These are phyloP conservation scores for Passerculus sandwichensis DNA, from an alignment of 2,797 vertebrate species.

Conservation along the genomic window DNA sequence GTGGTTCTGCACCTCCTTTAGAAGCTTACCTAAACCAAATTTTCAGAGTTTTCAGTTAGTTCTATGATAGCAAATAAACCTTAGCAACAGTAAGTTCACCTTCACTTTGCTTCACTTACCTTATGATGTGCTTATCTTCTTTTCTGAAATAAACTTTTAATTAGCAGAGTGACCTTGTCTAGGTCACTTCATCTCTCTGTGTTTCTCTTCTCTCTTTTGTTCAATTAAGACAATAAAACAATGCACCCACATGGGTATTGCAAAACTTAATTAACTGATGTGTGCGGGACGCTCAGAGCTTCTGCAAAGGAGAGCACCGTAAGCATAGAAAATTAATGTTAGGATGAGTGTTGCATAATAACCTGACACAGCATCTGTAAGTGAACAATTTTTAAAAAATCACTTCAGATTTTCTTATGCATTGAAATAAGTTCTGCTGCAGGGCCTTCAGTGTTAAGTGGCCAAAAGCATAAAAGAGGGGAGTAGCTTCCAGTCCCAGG, in stretches of 20 bases:
- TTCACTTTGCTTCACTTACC: background rate
- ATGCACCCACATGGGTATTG: background rate
- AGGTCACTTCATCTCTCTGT: background rate
- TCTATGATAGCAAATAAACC: background rate
- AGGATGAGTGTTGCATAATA: background rate
- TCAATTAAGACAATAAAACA: constrained; percentile 38
- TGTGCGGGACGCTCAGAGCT: background rate
- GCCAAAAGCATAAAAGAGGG: background rate
- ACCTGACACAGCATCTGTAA: background rate
- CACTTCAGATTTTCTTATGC: background rate
- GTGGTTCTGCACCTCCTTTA: background rate
- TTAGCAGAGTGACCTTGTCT: constrained; percentile 20
- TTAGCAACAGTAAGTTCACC: background rate
- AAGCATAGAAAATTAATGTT: constrained; percentile 9
- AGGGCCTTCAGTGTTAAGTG: background rate
- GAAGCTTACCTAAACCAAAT: background rate
- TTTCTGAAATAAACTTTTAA: constrained; percentile 1
- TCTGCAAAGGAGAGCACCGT: background rate
- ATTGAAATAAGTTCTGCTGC: background rate
- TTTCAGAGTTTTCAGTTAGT: background rate
- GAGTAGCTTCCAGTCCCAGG: background rate
- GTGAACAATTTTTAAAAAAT: background rate
- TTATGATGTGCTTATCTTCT: background rate
- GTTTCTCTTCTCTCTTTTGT: constrained; percentile 7
- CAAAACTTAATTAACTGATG: constrained; percentile 41